phyloP scores from a whole-genome alignment of 30 jellyfish, hydroid and myxozoan species.

The Catostylus mosaicus region DNA sequence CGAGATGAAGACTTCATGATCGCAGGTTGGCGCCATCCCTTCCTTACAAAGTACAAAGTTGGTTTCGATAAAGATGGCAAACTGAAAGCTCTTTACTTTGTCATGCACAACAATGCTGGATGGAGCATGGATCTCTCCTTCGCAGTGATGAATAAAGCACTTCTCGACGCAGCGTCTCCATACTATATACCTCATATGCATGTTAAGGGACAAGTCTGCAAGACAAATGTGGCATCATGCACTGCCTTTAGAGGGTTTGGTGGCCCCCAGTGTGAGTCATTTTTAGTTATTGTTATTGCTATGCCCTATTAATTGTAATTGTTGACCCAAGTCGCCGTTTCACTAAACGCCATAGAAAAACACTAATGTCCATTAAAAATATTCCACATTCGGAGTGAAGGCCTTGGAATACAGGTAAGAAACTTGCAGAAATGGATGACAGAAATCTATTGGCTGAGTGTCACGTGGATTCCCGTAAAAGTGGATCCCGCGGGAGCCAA shows the following conservation, averaged over 20 bases:
- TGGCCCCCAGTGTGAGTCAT: constrained; percentile 47
- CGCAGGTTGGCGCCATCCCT: constrained; percentile 57
- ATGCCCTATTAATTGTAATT: no score
- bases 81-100: constrained; percentile 13
- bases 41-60: constrained; percentile 41
- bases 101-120: constrained; percentile 38
- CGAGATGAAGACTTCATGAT: constrained; percentile 55
- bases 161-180: constrained; percentile 9
- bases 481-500: no score
- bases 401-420: no score
- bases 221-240: constrained; percentile 60
- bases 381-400: no score
- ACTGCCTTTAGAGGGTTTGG: constrained; percentile 72
- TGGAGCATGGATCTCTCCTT: constrained; percentile 45
- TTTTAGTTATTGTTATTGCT: no score
- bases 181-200: constrained; percentile 30
- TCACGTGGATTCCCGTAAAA: no score
- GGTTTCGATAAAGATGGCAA: constrained; percentile 53
- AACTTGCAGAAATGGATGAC: no score
- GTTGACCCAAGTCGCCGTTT: no score
- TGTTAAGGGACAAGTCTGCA: constrained; percentile 34
- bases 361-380: no score
- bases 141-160: constrained; percentile 29
- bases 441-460: no score
- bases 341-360: no score